Base-by-base conservation (phyloP, 2,888 invertebrate genomes). In the Salticus scenicus region DNA sequence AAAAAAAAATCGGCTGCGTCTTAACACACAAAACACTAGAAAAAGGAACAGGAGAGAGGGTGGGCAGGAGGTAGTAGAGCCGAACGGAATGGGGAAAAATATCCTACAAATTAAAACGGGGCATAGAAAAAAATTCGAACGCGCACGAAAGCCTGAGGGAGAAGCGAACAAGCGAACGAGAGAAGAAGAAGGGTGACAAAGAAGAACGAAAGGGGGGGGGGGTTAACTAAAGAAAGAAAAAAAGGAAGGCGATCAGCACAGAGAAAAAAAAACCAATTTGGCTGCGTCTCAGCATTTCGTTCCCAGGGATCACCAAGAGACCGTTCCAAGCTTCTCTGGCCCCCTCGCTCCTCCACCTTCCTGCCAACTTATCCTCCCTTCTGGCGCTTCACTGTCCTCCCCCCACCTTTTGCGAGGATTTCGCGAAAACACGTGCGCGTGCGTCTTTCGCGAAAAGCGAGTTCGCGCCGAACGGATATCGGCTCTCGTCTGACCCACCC, bases 391-490 rank as follows among this genome's bases (percentile, higher is more conserved):
- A 33, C 17, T 63, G 27, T 42, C 67, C 67, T 41, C 73, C 5
- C 37, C 20, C 70, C 41, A 63, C 75, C 57, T 57, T 41, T 77
- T 73, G 57, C 57, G 57, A 72, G 83, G 83, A 83, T 83, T 79
- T 82, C 82, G 82, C 83, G 83, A 67, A 77, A 83, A 83, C 77
- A 83, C 83, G 77, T 77, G 83, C 77, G 83, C 83, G 83, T 73
- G 83, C 83, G 83, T 77, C 76, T 82, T 75, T 78, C 72, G 79
- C 78, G 78, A 78, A 71, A 78, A 71, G 80, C 81, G 67, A 74
- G 69, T 73, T 82, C 82, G 83, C 83, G 83, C 77, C 83, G 83
- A 83, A 83, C 83, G 83, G 83, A 83, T 83, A 83, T 83, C 83
- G 83, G 83, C 72, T n/a, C 69, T 66, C 83, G 83, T 73, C 76